phyloP scores from a whole-genome alignment of 2,113 vertebrate genomes.

The Cheilinus undulatus region DNA sequence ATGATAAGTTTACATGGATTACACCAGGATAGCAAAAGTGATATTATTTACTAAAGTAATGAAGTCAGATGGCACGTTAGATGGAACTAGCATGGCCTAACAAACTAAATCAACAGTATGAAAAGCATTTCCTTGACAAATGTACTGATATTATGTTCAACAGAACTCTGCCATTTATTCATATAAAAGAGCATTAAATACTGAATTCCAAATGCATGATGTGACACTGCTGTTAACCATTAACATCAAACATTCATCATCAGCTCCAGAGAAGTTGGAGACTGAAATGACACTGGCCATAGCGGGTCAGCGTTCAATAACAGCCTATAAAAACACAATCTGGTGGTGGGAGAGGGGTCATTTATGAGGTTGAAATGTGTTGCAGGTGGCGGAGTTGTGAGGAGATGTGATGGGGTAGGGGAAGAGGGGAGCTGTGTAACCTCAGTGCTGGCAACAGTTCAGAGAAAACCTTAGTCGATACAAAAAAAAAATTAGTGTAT shows the following conservation, averaged over 20 bases:
- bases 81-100: background rate
- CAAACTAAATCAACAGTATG: background rate
- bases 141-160: background rate
- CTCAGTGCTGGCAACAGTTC: constrained; percentile 79
- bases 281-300: constrained; percentile 48
- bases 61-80: background rate
- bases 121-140: background rate
- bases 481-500: constrained; percentile 71
- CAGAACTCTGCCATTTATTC: constrained; percentile 10
- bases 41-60: background rate
- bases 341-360: constrained; percentile 78
- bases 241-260: constrained; percentile 55
- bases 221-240: constrained; percentile 39
- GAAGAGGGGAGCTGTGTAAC: constrained; percentile 67
- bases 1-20: background rate
- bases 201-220: constrained; percentile 43
- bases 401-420: constrained; percentile 20
- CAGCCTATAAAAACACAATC: constrained; percentile 74
- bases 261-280: constrained; percentile 36
- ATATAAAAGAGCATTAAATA: constrained; percentile 21
- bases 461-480: constrained; percentile 67
- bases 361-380: constrained; percentile 87
- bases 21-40: background rate
- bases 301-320: constrained; percentile 62
- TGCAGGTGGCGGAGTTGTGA: constrained; percentile 83